Base-by-base conservation (phyloP, 2,797 vertebrate genomes). In the Threskiornis aethiopicus region DNA sequence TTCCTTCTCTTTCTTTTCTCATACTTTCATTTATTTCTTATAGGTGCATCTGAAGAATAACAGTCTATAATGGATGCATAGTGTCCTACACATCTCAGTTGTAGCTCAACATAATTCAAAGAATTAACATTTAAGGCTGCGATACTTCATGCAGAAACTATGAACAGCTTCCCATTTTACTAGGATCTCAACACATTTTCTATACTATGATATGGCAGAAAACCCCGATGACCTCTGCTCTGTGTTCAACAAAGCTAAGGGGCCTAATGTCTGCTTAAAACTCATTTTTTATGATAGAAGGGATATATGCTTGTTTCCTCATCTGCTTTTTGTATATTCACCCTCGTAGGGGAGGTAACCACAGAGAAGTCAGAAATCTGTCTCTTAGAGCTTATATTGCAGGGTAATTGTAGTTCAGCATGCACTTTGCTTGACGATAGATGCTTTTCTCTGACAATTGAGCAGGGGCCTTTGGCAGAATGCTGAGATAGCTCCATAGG, bases 371-470 rank as follows among this genome's bases (percentile, higher is more conserved):
- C 25, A 44, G 65, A 69, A 65, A 65, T 70, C 10, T 65, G 29
- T 44, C 39, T 71, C 41, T 70, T 22, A 28, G 58, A 67, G 25
- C 17, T 28, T 20, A 8, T 26, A 33, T 20, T 62, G 33, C 41
- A 28, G 46, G 13, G 39, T 71, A 42, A 5, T 21, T 52, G 24
- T 72, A 82, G 37, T 26, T 94, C 5, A 0, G 9, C 0, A 0
- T 62, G 41, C 20, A 8, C 11, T 69, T 87, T 69, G 24, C 61
- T 65, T 73, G 17, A 25, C 51, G 35, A 67, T 35, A 67, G 35
- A 17, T 69, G 15, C 13, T 58, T 44, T 91, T 76, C 16, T 33
- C 33, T 58, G 49, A 7, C 0, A 0, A 9, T 4, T 72, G 29
- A 49, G 12, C 41, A 41, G 65, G 33, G 29, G 9, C 1, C 49